A percentile compares a stretch with the other conserved stretches of the same genome.
These are phyloP conservation scores for Stenodema calcarata DNA, from an alignment of 2,888 invertebrate genomes.

Conservation along the genomic window DNA sequence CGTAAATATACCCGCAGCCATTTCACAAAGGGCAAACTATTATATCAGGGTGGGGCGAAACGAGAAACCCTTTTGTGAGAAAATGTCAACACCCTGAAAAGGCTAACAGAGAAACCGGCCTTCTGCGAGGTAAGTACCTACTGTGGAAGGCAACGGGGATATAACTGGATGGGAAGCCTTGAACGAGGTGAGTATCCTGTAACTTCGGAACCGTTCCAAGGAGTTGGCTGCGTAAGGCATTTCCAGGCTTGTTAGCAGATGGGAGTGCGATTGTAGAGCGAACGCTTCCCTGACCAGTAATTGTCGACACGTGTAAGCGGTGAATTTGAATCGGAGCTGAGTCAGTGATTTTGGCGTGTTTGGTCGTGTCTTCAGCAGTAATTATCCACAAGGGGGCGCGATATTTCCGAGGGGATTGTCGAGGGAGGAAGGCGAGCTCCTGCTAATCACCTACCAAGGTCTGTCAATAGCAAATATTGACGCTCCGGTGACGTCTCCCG, in stretches of 20 bases:
- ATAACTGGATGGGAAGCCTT: neutral
- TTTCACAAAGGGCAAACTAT: neutral
- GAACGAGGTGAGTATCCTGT: neutral
- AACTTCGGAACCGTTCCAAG: neutral
- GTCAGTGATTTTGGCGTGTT: too few species aligned
- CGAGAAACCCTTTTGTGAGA: neutral
- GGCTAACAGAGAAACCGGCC: neutral
- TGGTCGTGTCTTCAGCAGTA: too few species aligned
- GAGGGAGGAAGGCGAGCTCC: neutral
- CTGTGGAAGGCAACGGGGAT: neutral
- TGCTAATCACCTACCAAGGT: neutral
- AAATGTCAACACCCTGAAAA: neutral
- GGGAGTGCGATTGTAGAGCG: neutral
- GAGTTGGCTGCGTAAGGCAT: neutral
- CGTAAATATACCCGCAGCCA: neutral
- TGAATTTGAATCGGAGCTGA: too few species aligned
- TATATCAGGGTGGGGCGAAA: neutral
- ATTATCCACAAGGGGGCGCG: too few species aligned
- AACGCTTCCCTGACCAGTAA: too few species aligned
- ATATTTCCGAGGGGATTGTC: too few species aligned
- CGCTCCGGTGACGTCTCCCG: neutral
- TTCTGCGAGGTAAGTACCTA: neutral
- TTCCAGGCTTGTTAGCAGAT: neutral
- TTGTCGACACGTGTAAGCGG: too few species aligned
- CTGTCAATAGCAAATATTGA: neutral